Evolutionary conservation across 2,113 vertebrate genomes (phyloP).

Genomic region (Isurus oxyrinchus): DNA sequence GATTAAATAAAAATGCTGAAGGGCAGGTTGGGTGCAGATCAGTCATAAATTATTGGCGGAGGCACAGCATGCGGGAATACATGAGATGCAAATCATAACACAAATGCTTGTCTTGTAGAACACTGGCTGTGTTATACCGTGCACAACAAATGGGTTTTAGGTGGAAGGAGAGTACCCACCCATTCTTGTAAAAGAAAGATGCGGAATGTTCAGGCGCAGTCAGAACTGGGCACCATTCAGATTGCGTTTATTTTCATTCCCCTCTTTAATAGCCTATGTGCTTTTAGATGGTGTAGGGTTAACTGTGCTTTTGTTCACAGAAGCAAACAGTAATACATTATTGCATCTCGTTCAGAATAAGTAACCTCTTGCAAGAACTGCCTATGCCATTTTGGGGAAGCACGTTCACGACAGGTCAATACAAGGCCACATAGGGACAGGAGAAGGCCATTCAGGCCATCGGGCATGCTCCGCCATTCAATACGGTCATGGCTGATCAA

Average conservation of each 20-base stretch:
- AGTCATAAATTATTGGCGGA: conserved; percentile 91
- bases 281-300: background rate
- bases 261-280: background rate
- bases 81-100: conserved; percentile 66
- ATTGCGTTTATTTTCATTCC: background rate
- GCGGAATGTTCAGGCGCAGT: background rate
- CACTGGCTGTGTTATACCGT: conserved; percentile 56
- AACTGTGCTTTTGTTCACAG: background rate
- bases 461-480: too few relatives aligned
- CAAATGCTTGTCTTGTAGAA: conserved; percentile 58
- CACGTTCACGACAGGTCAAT: background rate
- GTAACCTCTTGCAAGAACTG: background rate
- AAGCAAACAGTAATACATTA: background rate
- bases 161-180: too few relatives aligned
- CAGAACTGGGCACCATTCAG: background rate
- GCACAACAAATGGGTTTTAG: background rate
- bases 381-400: background rate
- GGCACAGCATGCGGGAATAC: conserved; percentile 70
- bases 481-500: too few relatives aligned
- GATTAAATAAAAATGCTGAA: conserved; percentile 91
- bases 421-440: background rate
- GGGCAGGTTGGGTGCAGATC: conserved; percentile 77
- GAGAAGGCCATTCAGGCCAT: too few relatives aligned
- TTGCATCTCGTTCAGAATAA: background rate
- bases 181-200: background rate